phyloP scores from a whole-genome alignment of 1,140 invertebrate genomes.

The Drosophila nebulosa region DNA sequence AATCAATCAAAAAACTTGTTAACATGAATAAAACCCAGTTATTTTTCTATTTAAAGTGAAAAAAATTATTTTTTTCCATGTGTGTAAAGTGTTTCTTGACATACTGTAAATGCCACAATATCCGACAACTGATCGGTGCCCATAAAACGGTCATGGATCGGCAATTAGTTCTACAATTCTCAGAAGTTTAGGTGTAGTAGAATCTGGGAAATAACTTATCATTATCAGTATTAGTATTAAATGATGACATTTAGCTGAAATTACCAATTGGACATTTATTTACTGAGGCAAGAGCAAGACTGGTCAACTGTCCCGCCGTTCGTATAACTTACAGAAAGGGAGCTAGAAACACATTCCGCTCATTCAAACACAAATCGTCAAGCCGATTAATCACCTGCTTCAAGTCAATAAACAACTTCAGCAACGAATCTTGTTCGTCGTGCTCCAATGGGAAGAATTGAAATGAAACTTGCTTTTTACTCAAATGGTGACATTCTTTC shows the following conservation, averaged over 20 bases:
- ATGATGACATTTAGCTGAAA: background rate
- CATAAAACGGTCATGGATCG: constrained; percentile 95
- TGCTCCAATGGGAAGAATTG: constrained; percentile 82
- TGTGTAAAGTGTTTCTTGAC: no score
- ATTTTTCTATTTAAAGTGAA: no score
- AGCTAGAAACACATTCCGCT: constrained; percentile 89
- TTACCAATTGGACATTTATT: constrained; percentile 96
- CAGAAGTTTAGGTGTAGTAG: constrained; percentile 87
- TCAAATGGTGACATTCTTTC: background rate
- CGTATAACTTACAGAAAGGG: constrained; percentile 97
- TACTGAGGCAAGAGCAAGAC: constrained; percentile 93
- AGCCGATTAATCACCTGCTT: constrained; percentile 91
- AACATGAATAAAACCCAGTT: no score
- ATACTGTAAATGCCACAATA: constrained; percentile 85
- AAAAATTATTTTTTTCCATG: no score
- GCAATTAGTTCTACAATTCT: constrained; percentile 95
- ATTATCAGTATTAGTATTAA: background rate
- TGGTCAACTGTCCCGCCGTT: constrained; percentile 96
- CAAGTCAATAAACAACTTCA: constrained; percentile 90
- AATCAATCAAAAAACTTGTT: no score
- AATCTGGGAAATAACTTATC: constrained; percentile 85
- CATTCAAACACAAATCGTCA: constrained; percentile 89
- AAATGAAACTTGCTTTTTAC: background rate
- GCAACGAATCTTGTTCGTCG: constrained; percentile 90
- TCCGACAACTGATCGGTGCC: constrained; percentile 96